Evolutionary conservation across 2,888 invertebrate species (phyloP), one percentile per base, ranked within the genome.

Genomic region (Trisateles emortualis): DNA sequence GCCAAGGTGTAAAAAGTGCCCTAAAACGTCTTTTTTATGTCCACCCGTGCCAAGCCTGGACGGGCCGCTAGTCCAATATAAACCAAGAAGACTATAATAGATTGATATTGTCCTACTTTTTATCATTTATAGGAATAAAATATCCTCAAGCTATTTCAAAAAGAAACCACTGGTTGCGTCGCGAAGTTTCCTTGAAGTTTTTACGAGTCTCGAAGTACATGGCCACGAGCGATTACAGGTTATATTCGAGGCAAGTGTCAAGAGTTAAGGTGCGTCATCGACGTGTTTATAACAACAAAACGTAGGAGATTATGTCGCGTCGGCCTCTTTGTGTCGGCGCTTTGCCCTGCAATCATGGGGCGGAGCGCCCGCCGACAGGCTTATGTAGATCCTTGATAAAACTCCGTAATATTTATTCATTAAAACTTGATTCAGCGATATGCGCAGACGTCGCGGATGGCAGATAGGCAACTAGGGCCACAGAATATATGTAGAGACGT

Each of bases 291-390:
- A 36, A 39, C 42, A 46, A 44, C 44, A 32, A 47, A 62, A 44
- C 44, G 22, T 19, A 47, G 54, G 42, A 47, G 49, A 54, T 39
- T 9, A 51, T 49, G 16, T n/a, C 42, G 9, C 0, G 38, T 45
- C 58, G 60, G 64, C 38, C 11, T 14, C 60, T 67, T 59, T 65
- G 62, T 53, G 51, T 32, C 47, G 52, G 55, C 38, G 45, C 45
- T 50, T 45, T 42, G 53, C 53, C 56, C 61, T 62, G 44, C 66
- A 54, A 62, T 62, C 61, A 54, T 24, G 43, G 38, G 53, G 53
- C 53, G 52, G 43, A 43, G 55, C 61, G 43, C 65, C 58, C 66
- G 41, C 39, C 39, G 60, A 54, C 52, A 49, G 44, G 38, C 26
- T 35, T 46, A 55, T 55, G 50, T 41, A 58, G 54, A 68, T 68